Conservation (phyloP, 2,113 vertebrate genomes). For the Cavia porcellus region DNA sequence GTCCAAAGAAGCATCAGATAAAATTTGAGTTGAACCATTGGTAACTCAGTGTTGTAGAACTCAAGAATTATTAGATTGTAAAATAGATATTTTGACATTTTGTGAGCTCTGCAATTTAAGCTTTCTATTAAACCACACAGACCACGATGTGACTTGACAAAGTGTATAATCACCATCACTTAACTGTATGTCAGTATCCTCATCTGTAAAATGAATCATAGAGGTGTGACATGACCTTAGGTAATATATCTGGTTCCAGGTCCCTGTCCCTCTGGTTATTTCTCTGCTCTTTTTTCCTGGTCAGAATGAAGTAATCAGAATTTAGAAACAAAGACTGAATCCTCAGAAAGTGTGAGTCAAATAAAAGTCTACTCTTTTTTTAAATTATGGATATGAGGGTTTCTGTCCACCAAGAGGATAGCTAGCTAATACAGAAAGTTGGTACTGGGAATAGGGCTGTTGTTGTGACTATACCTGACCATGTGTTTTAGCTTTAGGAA, state of each 20-base stretch:
- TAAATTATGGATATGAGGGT: not conserved
- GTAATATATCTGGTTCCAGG: not conserved
- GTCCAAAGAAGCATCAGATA: constrained; percentile 17
- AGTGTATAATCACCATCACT: not conserved
- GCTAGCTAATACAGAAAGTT: not conserved
- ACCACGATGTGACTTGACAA: not conserved
- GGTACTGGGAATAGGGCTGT: not conserved
- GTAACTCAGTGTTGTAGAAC: not conserved
- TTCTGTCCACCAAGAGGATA: not conserved
- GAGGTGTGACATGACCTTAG: not conserved
- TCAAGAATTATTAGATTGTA: constrained; percentile 6
- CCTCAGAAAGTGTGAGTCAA: not conserved
- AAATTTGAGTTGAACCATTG: constrained; percentile 21
- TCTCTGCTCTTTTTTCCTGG: not conserved
- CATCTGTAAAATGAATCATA: not conserved
- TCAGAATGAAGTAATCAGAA: not conserved
- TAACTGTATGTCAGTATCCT: not conserved
- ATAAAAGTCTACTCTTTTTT: not conserved
- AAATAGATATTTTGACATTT: not conserved
- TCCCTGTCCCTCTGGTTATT: not conserved
- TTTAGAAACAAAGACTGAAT: not conserved
- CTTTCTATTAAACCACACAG: not conserved
- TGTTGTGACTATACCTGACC: not conserved
- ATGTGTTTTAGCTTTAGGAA: not conserved
- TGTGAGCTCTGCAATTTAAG: not conserved